Evolutionary conservation across 2,113 vertebrate genomes (phyloP), one percentile per base, ranked within the genome.

Genomic region (Ophiodon elongatus): DNA sequence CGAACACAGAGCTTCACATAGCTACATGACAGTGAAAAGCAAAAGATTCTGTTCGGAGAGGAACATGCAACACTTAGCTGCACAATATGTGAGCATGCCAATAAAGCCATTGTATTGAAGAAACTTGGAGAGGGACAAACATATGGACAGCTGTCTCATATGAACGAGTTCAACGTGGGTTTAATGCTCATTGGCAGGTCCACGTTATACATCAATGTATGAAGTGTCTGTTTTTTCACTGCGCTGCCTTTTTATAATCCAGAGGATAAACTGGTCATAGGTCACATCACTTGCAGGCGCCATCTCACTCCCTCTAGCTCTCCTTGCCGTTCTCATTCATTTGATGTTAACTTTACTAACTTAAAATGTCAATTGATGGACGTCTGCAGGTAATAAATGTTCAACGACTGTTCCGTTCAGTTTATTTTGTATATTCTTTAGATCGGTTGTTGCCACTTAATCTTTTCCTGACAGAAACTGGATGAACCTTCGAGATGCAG

Each of bases 401-500:
- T 35, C 31, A 21, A 59, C 29, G 2, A 33, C 17, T 33, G 29
- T 62, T 29, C 17, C 21, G 2, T 63, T 45, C 15, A 15, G 29
- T 50, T 50, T 1, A 14, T 7, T 37, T 15, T 60, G 59, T 63
- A 23, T 25, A 6, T 35, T 19, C 6, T 63, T 59, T 41, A 17
- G 39, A 67, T 84, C 27, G 25, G 37, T 69, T 87, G 78, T 73
- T 33, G 59, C 59, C 33, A 2, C 87, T 95, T 94, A 90, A 95
- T 89, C 3, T 23, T 31, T 21, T 43, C 27, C 29, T 76, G 70
- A 73, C 93, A 99, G 98, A 96, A 99, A 99, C 80, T 99, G 98
- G 98, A 99, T 99, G 98, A 99, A 99, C 88, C 97, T 99, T 67
- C 96, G 98, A 41, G 98, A 99, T 95, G 98, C 97, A n/a, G 98